Conservation (phyloP, 2,797 vertebrate species). For the Dendrocincla tyrannina region DNA sequence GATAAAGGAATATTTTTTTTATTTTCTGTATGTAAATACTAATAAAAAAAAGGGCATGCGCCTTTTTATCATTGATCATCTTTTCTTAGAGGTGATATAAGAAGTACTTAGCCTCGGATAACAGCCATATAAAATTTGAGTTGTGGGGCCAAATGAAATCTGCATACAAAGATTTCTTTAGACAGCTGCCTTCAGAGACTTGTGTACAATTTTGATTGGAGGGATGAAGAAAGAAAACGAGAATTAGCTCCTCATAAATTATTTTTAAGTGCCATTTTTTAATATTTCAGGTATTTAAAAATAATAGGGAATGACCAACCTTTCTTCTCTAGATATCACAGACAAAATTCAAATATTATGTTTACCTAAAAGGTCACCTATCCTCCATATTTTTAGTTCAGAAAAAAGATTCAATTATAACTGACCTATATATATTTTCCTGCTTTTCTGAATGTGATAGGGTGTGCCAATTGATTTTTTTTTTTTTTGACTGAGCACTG, state of each 20-base stretch:
- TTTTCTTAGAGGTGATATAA: background rate
- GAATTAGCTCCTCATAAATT: background rate
- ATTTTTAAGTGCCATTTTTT: background rate
- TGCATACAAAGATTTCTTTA: background rate
- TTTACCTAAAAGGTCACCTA: background rate
- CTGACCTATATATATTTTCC: background rate
- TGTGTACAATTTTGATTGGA: background rate
- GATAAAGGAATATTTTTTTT: background rate
- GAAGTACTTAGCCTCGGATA: background rate
- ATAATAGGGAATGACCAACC: background rate
- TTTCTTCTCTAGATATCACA: background rate
- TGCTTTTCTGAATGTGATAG: background rate
- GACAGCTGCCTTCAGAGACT: background rate
- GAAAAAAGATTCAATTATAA: background rate
- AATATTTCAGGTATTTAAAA: background rate
- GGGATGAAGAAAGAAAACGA: background rate
- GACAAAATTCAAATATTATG: background rate
- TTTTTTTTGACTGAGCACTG: background rate
- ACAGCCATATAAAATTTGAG: background rate
- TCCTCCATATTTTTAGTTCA: background rate
- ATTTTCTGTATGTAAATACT: background rate
- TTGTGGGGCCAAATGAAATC: background rate
- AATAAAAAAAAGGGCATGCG: background rate
- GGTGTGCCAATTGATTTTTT: background rate
- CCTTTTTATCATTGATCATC: background rate